phyloP scores from a whole-genome alignment of 2,797 vertebrate species.

The Poeciliopsis gracilis region DNA sequence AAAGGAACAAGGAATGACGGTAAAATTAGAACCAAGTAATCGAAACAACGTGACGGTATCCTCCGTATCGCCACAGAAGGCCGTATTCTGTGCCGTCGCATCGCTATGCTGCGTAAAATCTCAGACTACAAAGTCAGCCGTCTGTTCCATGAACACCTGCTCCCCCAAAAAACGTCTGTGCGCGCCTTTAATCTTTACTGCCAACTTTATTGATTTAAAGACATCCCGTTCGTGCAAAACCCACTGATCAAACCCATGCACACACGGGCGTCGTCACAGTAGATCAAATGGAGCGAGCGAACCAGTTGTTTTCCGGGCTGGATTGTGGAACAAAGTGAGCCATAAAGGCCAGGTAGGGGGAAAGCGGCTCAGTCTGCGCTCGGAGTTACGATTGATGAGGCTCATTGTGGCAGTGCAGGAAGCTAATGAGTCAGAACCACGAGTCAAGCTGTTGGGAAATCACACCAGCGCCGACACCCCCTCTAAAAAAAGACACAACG shows the following conservation, averaged over 20 bases:
- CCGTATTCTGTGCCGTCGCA: background rate
- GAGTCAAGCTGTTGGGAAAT: conserved; percentile 81
- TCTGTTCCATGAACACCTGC: background rate
- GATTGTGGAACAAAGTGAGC: conserved; percentile 30
- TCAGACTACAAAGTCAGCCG: too few species aligned
- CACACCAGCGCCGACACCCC: conserved; percentile 31
- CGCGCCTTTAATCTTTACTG: background rate
- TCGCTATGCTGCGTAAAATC: too few species aligned
- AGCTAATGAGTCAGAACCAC: conserved; percentile 83
- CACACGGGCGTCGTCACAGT: conserved; percentile 2
- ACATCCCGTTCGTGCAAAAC: background rate
- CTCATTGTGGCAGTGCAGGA: conserved; percentile 74
- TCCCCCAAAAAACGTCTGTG: too few species aligned
- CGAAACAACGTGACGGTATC: background rate
- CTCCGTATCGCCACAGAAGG: background rate
- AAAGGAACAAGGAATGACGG: too few species aligned
- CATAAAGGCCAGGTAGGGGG: conserved; percentile 54
- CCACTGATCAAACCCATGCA: background rate
- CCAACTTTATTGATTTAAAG: background rate
- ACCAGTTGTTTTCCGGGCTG: conserved; percentile 25
- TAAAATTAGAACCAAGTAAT: too few species aligned
- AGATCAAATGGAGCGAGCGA: background rate
- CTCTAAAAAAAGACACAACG: conserved; percentile 32
- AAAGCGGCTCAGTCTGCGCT: conserved; percentile 44
- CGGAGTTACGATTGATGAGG: conserved; percentile 70